Evolutionary conservation across 2,888 invertebrate species (phyloP).

Genomic region (Marronus borbonicus): DNA sequence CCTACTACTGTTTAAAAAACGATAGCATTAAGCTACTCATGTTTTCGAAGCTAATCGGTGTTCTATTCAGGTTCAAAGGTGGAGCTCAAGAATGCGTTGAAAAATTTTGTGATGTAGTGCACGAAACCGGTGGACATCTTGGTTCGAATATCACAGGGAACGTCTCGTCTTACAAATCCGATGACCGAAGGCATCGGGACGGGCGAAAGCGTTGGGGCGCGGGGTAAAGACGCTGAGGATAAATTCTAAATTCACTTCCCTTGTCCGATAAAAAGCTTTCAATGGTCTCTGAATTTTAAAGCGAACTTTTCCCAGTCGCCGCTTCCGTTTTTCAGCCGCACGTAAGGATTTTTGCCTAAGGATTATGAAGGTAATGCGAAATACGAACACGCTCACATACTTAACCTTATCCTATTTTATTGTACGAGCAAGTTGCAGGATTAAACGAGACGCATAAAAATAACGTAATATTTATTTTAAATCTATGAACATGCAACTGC

Average conservation of each 20-base stretch:
- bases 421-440: background rate
- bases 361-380: constrained; percentile 49
- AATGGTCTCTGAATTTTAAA: constrained; percentile 68
- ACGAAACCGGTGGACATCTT: constrained; percentile 52
- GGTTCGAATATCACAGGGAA: constrained; percentile 53
- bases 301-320: constrained; percentile 56
- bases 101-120: constrained; percentile 49
- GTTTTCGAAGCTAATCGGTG: constrained; percentile 22
- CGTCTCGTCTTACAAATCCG: constrained; percentile 68
- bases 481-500: too few species aligned
- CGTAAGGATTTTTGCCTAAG: constrained; percentile 56
- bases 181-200: constrained; percentile 66
- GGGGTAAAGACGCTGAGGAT: constrained; percentile 63
- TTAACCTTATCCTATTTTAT: constrained; percentile 20
- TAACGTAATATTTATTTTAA: too few species aligned
- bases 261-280: constrained; percentile 71
- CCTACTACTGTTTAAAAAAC: too few species aligned
- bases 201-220: constrained; percentile 57
- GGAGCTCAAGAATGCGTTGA: constrained; percentile 24
- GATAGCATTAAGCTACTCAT: background rate
- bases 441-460: constrained; percentile 3
- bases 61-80: constrained; percentile 35
- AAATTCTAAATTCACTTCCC: constrained; percentile 72
- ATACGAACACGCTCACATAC: constrained; percentile 30
- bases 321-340: constrained; percentile 51